Evolutionary conservation across 2,113 vertebrate genomes (phyloP), one percentile per base, ranked within the genome.

Genomic region (Caretta caretta): DNA sequence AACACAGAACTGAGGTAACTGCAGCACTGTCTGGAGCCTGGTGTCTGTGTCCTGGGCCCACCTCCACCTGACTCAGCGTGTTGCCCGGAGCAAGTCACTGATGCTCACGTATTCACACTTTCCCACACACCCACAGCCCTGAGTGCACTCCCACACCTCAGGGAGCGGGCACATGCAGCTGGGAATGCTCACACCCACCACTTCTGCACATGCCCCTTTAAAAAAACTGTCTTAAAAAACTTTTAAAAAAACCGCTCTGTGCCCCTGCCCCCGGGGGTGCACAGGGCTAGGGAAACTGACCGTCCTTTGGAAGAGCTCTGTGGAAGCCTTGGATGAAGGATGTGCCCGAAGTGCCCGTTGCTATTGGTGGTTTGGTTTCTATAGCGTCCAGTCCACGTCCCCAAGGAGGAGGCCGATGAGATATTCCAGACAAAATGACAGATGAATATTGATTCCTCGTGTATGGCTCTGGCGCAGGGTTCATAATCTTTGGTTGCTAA

Each of bases 341-440:
- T 31, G 76, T 87, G 85, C 59, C 51, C 46, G 65, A 89, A 3
- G 0, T 75, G 87, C 78, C 95, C 56, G 31, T 86, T 7, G 1
- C 76, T 91, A 51, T 4, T 38, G 0, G 94, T 5, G 84, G 88
- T 95, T 97, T 94, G 96, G 91, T 93, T 92, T 87, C 84, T 35
- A 31, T 48, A 8, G 59, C 85, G 90, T 54, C 24, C 8, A 79
- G 90, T 84, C 59, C 84, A 62, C 86, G 59, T 95, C 94, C 95
- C 96, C 20, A 3, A 56, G 93, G 94, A 96, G 92, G 4, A 65
- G 83, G 93, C 6, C 3, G 3, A 35, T 80, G 95, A 96, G 96
- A 95, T 93, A 89, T 94, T 90, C 94, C 89, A 93, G 96, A 87
- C 94, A 84, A 75, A 87, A 84, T 96, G 96, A 97, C 92, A 76